phyloP scores from a whole-genome alignment of 2,797 vertebrate species.

The Amblyraja radiata region DNA sequence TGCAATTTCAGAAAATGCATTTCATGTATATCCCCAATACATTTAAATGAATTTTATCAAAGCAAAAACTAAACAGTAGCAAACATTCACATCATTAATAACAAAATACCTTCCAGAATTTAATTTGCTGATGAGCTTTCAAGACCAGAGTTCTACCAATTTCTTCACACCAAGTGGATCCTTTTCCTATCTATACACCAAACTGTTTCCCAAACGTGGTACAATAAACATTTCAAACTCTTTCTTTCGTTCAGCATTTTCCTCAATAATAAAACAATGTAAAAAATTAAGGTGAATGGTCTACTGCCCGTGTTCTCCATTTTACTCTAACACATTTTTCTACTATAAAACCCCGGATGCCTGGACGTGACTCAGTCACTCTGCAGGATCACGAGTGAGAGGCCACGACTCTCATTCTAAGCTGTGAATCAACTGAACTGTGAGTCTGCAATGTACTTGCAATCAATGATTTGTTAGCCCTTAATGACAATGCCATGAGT shows the following conservation, averaged over 20 bases:
- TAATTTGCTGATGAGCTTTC: neutral
- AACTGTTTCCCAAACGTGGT: neutral
- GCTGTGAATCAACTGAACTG: no score
- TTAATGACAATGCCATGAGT: no score
- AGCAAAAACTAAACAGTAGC: neutral
- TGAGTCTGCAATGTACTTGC: no score
- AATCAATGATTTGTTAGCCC: no score
- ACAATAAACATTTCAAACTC: neutral
- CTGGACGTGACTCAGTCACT: no score
- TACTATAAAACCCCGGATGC: no score
- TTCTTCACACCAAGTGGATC: neutral
- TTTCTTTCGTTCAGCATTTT: neutral
- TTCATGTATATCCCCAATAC: neutral
- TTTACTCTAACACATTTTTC: neutral
- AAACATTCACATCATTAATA: constrained; percentile 11
- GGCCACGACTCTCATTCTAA: no score
- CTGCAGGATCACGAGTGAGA: no score
- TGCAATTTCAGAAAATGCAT: neutral
- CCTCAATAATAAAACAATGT: neutral
- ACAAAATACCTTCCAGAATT: neutral
- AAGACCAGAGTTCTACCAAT: neutral
- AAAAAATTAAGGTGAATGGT: neutral
- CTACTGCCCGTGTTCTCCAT: neutral
- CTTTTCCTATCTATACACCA: neutral
- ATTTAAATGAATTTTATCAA: neutral